Percentiles rank a stretch among this genome's conserved stretches.
Conservation (phyloP, 2,113 vertebrate genomes). For the Vanacampus margaritifer region DNA sequence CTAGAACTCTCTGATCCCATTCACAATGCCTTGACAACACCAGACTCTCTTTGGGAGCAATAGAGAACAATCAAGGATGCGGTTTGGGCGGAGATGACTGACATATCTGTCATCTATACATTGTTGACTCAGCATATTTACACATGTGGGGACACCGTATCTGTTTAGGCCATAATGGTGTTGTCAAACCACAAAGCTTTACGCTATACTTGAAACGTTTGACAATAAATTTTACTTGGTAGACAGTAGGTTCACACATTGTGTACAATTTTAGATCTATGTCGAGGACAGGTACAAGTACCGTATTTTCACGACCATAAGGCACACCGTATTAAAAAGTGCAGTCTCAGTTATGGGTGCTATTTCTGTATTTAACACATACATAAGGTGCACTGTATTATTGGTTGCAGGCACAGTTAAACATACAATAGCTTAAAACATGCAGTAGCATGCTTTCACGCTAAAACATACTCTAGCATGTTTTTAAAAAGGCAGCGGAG, state of each 20-base stretch:
- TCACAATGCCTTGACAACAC: slow-evolving; percentile 20
- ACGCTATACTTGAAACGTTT: slow-evolving; percentile 9
- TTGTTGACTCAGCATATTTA: slow-evolving; percentile 22
- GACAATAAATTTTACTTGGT: slow-evolving; percentile 5
- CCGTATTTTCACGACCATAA: no score
- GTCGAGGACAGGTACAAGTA: no score
- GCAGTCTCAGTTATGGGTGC: no score
- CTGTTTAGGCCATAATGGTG: slow-evolving; percentile 15
- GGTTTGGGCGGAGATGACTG: slow-evolving; percentile 16
- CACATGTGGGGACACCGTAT: slow-evolving; percentile 43
- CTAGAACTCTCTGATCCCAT: slow-evolving; percentile 18
- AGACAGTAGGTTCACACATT: background rate
- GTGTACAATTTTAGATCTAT: no score
- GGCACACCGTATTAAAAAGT: no score
- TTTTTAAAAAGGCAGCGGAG: no score
- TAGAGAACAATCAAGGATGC: slow-evolving; percentile 7
- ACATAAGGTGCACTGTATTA: no score
- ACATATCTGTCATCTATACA: slow-evolving; percentile 11
- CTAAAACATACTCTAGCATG: no score
- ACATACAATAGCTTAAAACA: no score
- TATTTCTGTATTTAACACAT: no score
- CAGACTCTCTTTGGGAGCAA: slow-evolving; percentile 27
- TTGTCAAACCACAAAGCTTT: slow-evolving; percentile 35
- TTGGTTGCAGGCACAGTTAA: no score
- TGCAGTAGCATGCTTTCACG: no score